Evolutionary conservation across 2,888 invertebrate genomes (phyloP), one percentile per base, ranked within the genome.

Genomic region (Tolmerus cingulatus): DNA sequence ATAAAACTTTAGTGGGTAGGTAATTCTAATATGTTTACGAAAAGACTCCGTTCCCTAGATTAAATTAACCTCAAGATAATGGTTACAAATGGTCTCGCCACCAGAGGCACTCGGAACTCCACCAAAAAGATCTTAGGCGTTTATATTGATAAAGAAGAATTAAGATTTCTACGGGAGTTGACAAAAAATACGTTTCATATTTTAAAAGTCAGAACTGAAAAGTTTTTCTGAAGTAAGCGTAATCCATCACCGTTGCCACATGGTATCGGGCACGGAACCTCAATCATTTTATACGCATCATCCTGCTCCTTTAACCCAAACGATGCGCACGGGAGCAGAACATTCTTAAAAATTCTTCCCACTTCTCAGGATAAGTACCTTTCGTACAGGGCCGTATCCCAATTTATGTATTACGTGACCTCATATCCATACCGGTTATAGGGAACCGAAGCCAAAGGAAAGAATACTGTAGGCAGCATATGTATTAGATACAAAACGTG

Each of bases 391-490:
- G 79, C 87, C 79, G 81, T 79, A 79, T 87, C 87, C 79, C 87
- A 87, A 87, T 87, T 87, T 87, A 87, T 87, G 87, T 81, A 79
- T 87, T 87, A 87, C 87, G 87, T 87, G 87, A 87, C 81, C 87
- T 87, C 74, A 87, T 87, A 87, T 77, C 55, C 51, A 86, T 84
- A 57, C 82, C 66, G 40, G 82, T 84, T 84, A 84, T 84, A 84
- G 57, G 37, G 37, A 84, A 43, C 82, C 57, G 19, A 82, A 19
- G 34, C 27, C 27, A 55, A 51, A 16, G 51, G 16, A 55, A 16
- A 46, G 57, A 81, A 5, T 27, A 16, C 82, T 66, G 57, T 57
- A 84, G 82, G 82, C 40, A 84, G 40, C 82, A 84, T 84, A 66
- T 84, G 82, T 84, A 84, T 66, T 66, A 84, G 82, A 66, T 84